phyloP scores from a whole-genome alignment of 2,888 invertebrate genomes.

The Apamea monoglypha region DNA sequence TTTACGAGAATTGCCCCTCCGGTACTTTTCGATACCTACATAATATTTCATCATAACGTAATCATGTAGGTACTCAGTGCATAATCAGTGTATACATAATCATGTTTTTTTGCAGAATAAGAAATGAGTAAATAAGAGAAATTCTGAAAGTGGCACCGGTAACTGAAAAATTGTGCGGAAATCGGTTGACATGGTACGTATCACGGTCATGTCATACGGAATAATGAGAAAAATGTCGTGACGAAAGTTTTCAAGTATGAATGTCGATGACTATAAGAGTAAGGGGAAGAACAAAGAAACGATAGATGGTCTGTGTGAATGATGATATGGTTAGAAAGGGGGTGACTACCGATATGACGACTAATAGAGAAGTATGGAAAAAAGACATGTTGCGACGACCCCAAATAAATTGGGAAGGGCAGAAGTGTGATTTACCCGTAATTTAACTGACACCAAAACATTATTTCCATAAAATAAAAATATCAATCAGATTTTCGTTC shows the following conservation, averaged over 20 bases:
- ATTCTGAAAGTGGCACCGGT: too few species aligned
- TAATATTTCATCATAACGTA: background rate
- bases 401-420: background rate
- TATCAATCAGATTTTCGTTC: conserved; percentile 4
- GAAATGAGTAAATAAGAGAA: too few species aligned
- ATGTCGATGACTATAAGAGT: background rate
- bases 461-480: conserved; percentile 14
- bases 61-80: background rate
- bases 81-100: too few species aligned
- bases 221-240: background rate
- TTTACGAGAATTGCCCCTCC: too few species aligned
- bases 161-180: background rate
- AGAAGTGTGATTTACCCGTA: background rate
- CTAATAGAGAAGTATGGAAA: background rate
- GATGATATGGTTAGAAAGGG: background rate
- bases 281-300: background rate
- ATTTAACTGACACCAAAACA: background rate
- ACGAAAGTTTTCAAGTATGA: background rate
- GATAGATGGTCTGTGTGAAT: background rate
- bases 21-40: too few species aligned
- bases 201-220: background rate
- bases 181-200: background rate
- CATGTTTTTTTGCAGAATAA: too few species aligned
- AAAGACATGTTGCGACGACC: too few species aligned
- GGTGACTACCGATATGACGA: background rate